These are phyloP conservation scores for Lagopus leucura DNA, from an alignment of 2,113 vertebrate genomes.

Conservation along the genomic window DNA sequence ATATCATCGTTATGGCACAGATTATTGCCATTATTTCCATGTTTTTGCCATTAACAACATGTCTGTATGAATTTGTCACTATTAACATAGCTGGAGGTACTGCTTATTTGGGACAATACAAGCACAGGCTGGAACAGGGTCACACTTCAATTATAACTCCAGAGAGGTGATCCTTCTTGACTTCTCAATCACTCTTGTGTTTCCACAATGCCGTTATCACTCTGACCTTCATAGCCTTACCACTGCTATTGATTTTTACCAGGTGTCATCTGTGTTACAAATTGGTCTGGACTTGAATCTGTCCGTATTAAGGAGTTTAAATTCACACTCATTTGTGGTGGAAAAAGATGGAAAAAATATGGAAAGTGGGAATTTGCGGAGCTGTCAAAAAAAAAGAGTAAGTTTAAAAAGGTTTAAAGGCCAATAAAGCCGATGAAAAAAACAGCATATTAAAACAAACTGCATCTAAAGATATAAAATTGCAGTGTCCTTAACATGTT, in stretches of 20 bases:
- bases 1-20: background rate
- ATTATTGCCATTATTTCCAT: background rate
- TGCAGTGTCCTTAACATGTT: slow-evolving; percentile 43
- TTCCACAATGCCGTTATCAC: slow-evolving; percentile 58
- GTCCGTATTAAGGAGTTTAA: slow-evolving; percentile 63
- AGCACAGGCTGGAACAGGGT: slow-evolving; percentile 21
- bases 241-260: slow-evolving; percentile 69
- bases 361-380: slow-evolving; percentile 33
- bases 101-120: slow-evolving; percentile 22
- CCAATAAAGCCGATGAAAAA: slow-evolving; percentile 51
- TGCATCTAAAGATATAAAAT: slow-evolving; percentile 1
- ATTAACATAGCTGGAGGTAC: slow-evolving; percentile 39
- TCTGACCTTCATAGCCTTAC: slow-evolving; percentile 60
- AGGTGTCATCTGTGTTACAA: slow-evolving; percentile 68
- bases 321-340: slow-evolving; percentile 51
- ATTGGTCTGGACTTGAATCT: slow-evolving; percentile 65
- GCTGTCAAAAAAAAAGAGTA: slow-evolving; percentile 47
- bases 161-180: slow-evolving; percentile 30
- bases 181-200: slow-evolving; percentile 24
- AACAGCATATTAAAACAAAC: background rate
- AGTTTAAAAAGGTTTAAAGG: slow-evolving; percentile 54
- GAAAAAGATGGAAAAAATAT: slow-evolving; percentile 18
- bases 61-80: slow-evolving; percentile 35
- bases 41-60: background rate
- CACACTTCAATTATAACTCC: slow-evolving; percentile 26